A percentile compares a stretch with the other conserved stretches of the same genome.
Evolutionary conservation across 2,888 invertebrate genomes (phyloP).

Genomic region (Chironomus riparius): DNA sequence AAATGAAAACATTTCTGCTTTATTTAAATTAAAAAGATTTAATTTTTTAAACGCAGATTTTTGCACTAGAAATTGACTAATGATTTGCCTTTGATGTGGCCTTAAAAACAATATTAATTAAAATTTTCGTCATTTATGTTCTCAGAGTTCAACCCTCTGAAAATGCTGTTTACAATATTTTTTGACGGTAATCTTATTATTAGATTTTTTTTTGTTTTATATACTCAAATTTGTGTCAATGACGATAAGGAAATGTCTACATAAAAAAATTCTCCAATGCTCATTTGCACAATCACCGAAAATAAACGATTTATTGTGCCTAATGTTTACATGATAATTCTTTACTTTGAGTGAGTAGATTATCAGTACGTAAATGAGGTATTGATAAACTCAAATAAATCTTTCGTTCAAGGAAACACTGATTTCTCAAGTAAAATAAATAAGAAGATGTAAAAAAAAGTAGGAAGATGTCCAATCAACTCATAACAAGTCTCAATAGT

Average conservation of each 20-base stretch:
- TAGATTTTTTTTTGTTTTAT: slow-evolving; percentile 1
- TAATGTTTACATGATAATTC: not conserved
- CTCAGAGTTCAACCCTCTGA: too few species aligned
- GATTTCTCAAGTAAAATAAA: not conserved
- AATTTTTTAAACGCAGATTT: not conserved
- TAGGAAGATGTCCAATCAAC: too few species aligned
- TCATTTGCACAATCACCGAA: not conserved
- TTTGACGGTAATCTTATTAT: too few species aligned
- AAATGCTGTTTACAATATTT: too few species aligned
- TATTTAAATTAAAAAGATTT: not conserved
- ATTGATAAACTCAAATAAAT: too few species aligned
- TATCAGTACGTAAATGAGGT: not conserved
- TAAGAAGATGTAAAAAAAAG: not conserved
- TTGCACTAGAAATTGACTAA: too few species aligned
- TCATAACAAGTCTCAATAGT: not conserved
- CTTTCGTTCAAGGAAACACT: not conserved
- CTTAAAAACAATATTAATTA: too few species aligned
- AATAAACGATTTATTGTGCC: not conserved
- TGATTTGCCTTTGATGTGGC: too few species aligned
- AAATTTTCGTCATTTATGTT: too few species aligned
- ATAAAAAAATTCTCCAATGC: not conserved
- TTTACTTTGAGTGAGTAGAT: not conserved
- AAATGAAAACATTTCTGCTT: not conserved
- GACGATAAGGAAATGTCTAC: slow-evolving; percentile 8
- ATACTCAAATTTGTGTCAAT: slow-evolving; percentile 18